phyloP scores from a whole-genome alignment of 2,113 vertebrate species.

The Physeter macrocephalus region DNA sequence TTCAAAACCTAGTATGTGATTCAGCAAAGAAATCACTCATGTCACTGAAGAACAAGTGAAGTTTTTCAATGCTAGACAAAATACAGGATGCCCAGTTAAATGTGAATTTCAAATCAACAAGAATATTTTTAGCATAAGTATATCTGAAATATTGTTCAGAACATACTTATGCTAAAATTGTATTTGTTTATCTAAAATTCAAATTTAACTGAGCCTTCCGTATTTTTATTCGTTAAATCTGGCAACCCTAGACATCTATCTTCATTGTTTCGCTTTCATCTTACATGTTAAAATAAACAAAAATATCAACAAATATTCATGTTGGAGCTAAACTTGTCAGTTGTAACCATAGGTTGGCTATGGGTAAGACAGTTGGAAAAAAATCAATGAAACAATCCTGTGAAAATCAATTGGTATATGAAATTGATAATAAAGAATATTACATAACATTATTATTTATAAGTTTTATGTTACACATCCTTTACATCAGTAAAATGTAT shows the following conservation, averaged over 20 bases:
- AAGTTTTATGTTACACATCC: neutral
- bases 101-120: neutral
- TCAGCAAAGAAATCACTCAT: neutral
- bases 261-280: neutral
- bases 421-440: neutral
- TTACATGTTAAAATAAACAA: neutral
- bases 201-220: neutral
- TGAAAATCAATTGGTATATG: neutral
- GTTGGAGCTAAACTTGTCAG: neutral
- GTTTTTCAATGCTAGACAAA: neutral
- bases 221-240: neutral
- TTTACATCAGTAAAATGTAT: neutral
- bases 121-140: neutral
- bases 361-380: neutral
- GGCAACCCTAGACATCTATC: neutral
- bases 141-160: neutral
- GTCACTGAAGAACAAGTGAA: neutral
- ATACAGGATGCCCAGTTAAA: neutral
- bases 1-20: neutral
- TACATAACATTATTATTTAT: neutral
- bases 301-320: neutral
- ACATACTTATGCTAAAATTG: neutral
- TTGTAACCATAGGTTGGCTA: neutral
- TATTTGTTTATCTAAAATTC: neutral
- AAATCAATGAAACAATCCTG: neutral